Evolutionary conservation across 2,888 invertebrate species (phyloP).

Genomic region (Malthinus seriepunctatus): DNA sequence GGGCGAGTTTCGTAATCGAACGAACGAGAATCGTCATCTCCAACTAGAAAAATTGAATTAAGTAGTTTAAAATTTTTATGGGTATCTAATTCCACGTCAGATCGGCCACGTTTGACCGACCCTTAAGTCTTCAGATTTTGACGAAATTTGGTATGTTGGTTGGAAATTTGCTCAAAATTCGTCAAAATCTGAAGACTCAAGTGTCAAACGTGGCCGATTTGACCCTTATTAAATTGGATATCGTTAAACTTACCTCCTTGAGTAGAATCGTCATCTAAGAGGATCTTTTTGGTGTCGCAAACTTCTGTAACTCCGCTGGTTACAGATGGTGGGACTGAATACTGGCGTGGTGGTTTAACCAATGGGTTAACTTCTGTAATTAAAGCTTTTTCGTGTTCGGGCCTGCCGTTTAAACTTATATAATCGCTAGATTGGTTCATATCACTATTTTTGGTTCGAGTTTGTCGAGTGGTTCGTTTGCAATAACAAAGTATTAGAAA

Average conservation of each 20-base stretch:
- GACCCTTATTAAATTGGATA: too few species aligned
- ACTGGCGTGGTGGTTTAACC: conserved; percentile 79
- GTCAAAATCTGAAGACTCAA: too few species aligned
- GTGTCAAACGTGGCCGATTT: too few species aligned
- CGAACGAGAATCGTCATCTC: conserved; percentile 72
- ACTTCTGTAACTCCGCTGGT: conserved; percentile 78
- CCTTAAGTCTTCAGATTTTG: too few species aligned
- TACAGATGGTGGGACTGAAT: conserved; percentile 72
- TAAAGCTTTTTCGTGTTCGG: conserved; percentile 84
- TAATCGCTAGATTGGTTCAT: conserved; percentile 52
- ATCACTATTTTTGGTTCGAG: conserved; percentile 41
- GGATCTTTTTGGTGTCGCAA: conserved; percentile 79
- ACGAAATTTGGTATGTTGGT: too few species aligned
- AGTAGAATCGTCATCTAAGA: conserved; percentile 79
- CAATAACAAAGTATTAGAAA: conserved; percentile 52
- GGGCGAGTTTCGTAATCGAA: conserved; percentile 66
- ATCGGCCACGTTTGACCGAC: too few species aligned
- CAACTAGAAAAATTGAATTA: conserved; percentile 45
- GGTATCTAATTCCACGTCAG: too few species aligned
- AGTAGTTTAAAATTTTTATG: neutral
- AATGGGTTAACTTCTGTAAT: conserved; percentile 85
- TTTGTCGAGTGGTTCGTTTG: conserved; percentile 38
- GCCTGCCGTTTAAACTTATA: conserved; percentile 74
- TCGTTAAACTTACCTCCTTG: conserved; percentile 30
- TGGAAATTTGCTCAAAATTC: too few species aligned